Percentiles rank a stretch among this genome's conserved stretches.
These are phyloP conservation scores for Holocentrus rufus DNA, from an alignment of 2,797 vertebrate species.

Conservation along the genomic window DNA sequence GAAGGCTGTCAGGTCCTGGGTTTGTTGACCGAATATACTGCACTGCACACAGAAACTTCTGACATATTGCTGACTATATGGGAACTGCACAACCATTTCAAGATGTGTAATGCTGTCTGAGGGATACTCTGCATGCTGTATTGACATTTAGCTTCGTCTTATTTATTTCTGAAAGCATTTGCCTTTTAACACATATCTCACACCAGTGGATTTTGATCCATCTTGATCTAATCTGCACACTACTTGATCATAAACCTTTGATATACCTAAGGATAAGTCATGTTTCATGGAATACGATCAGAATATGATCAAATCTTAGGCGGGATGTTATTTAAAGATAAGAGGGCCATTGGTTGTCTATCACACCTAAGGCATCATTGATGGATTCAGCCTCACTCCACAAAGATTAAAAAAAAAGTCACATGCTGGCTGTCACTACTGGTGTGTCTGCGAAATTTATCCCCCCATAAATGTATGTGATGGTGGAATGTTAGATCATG, in stretches of 20 bases:
- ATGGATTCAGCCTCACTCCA: constrained; percentile 34
- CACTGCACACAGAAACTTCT: constrained; percentile 32
- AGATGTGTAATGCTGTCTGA: constrained; percentile 52
- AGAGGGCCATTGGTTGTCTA: neutral
- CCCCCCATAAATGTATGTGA: neutral
- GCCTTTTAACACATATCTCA: constrained; percentile 3
- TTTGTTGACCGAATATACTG: constrained; percentile 37
- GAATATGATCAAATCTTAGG: no score
- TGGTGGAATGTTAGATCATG: constrained; percentile 29
- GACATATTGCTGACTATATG: constrained; percentile 57
- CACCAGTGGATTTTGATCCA: constrained; percentile 4
- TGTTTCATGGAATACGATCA: neutral
- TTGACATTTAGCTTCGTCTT: constrained; percentile 36
- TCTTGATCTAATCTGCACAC: constrained; percentile 23
- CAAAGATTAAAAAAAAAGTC: neutral
- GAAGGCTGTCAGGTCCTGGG: constrained; percentile 26
- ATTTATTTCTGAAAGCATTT: constrained; percentile 25
- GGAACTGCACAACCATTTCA: constrained; percentile 52
- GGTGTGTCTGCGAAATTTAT: no score
- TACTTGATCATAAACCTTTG: neutral
- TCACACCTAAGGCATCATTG: constrained; percentile 28
- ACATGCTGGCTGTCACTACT: no score
- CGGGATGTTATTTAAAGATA: no score
- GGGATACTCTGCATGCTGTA: neutral
- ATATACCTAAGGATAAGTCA: neutral